phyloP scores from a whole-genome alignment of 2,113 vertebrate species.

The Ancistrus triradiatus region DNA sequence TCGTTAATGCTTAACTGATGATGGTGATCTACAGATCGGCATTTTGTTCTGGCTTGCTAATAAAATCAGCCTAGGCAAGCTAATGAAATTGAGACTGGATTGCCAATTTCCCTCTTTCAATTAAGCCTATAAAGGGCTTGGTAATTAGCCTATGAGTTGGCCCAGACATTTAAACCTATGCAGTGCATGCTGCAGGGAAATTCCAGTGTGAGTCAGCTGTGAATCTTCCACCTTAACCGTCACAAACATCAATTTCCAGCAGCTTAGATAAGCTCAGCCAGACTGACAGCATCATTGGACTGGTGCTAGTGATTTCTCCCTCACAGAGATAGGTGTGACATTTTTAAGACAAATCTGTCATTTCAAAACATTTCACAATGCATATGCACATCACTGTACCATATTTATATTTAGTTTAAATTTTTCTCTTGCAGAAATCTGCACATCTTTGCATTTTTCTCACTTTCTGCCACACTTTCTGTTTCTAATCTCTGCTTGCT shows the following conservation, averaged over 20 bases:
- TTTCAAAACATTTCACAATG: not conserved
- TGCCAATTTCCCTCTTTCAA: no score
- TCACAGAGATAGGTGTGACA: not conserved
- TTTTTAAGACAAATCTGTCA: not conserved
- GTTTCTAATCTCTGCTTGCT: not conserved
- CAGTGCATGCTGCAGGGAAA: not conserved
- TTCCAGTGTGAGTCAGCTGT: not conserved
- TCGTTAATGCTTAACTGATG: no score
- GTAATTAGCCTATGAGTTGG: not conserved
- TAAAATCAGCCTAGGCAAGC: no score
- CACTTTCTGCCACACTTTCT: not conserved
- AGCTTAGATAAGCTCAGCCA: not conserved
- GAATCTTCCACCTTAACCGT: not conserved
- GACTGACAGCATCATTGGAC: conserved; percentile 1
- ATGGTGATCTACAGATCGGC: no score
- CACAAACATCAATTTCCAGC: conserved; percentile 10
- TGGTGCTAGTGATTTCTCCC: not conserved
- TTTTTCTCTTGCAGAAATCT: conserved; percentile 2
- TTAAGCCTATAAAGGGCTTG: no score
- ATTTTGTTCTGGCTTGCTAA: no score
- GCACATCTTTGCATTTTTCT: not conserved
- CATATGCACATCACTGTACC: not conserved
- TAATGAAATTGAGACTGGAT: no score
- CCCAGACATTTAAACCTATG: no score
- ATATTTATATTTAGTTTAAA: not conserved